Evolutionary conservation across 2,113 vertebrate genomes (phyloP), one percentile per base, ranked within the genome.

Genomic region (Azemiops feae): DNA sequence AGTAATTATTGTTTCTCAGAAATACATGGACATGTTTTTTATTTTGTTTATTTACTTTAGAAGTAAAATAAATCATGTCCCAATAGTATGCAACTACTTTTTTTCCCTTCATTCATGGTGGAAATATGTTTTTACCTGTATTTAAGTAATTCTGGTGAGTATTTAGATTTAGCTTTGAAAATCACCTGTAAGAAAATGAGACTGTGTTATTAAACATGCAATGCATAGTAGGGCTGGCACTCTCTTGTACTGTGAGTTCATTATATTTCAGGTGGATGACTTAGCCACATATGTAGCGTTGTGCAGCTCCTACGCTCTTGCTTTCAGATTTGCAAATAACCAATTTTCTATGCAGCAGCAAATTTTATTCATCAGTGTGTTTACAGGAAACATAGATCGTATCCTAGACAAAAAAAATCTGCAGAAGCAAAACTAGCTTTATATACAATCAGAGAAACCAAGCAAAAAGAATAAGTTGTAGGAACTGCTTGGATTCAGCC

Each of bases 141-240:
- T 96, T 98, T 98, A 95, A 98, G 96, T 91, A 99, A 97, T 94
- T 99, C 99, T 91, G 99, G 99, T 92, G 98, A 98, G 89, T 99
- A 99, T 95, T 99, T 99, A 8, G 98, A 99, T 97, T 99, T 99
- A 64, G 98, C 99, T 97, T 99, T 99, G 96, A 99, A 99, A 96
- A 99, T 98, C 93, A 99, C 99, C 99, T 99, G 98, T 85, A 96
- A 97, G 16, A 95, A 94, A 94, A 92, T 89, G 4, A 94, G 34
- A 87, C 20, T 11, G 8, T 89, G 74, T 81, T 90, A 92, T 95
- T 89, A 95, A 89, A 89, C 14, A 55, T 2, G 39, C 30, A n/a
- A 47, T 7, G 30, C 23, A 52, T 1, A 0, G 87, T 85, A 92
- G 0, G 0, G 54, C 16, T 27, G 12, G 4, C 11, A 22, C 58